Evolutionary conservation across 1,140 invertebrate species (phyloP).

Genomic region (Drosophila sechellia): DNA sequence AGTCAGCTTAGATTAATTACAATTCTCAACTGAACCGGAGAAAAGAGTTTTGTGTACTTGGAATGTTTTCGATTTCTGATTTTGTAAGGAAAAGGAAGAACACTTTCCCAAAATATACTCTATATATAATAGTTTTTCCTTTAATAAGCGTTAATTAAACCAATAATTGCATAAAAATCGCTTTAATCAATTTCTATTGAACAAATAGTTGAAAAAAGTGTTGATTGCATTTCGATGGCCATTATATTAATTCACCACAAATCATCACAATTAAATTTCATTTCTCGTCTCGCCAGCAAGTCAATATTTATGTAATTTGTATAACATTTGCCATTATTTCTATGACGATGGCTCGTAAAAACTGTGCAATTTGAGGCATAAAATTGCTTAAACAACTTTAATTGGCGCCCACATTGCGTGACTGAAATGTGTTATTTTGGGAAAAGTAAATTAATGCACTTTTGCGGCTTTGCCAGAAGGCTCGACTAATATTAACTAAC

Average conservation of each 20-base stretch:
- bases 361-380: neutral
- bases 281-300: slow-evolving; percentile 3
- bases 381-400: slow-evolving; percentile 8
- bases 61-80: neutral
- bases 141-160: no score
- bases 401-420: slow-evolving; percentile 29
- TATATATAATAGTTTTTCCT: neutral
- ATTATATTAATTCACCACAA: slow-evolving; percentile 11
- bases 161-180: neutral
- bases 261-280: slow-evolving; percentile 13
- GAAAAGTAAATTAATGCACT: slow-evolving; percentile 44
- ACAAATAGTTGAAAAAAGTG: neutral
- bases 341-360: slow-evolving; percentile 1
- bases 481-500: slow-evolving; percentile 24
- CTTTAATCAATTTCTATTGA: neutral
- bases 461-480: slow-evolving; percentile 31
- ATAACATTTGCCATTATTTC: slow-evolving; percentile 13
- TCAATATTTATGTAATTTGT: slow-evolving; percentile 14
- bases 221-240: neutral
- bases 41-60: neutral
- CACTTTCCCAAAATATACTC: no score
- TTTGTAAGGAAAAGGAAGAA: no score
- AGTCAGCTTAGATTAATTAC: slow-evolving; percentile 27
- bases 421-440: slow-evolving; percentile 34
- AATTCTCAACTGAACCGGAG: neutral